Conservation (phyloP, 2,888 invertebrate genomes). For the Parnassius apollo region DNA sequence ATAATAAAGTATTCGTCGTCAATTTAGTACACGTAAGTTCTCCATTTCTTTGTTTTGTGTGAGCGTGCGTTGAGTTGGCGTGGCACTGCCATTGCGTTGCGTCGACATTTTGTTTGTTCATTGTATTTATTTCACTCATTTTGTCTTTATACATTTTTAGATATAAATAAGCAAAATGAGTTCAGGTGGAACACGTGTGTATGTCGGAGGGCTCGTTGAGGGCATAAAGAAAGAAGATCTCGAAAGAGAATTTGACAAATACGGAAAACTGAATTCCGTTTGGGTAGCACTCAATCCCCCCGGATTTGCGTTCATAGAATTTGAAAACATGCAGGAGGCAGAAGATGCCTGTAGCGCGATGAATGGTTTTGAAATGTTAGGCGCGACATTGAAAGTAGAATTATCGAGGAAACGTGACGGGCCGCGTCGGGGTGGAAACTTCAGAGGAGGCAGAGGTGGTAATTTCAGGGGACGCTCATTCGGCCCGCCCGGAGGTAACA, state of each 20-base stretch:
- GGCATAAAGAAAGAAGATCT: slow-evolving; percentile 95
- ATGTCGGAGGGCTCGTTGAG: slow-evolving; percentile 94
- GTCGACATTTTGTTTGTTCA: slow-evolving; percentile 78
- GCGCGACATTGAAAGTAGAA: slow-evolving; percentile 93
- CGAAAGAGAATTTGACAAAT: slow-evolving; percentile 94
- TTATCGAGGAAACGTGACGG: slow-evolving; percentile 91
- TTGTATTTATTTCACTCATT: slow-evolving; percentile 53
- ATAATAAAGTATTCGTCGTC: slow-evolving; percentile 43
- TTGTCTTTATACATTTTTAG: slow-evolving; percentile 32
- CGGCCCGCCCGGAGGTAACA: slow-evolving; percentile 68
- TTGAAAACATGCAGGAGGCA: slow-evolving; percentile 93
- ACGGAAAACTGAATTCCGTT: slow-evolving; percentile 94
- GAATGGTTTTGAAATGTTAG: slow-evolving; percentile 93
- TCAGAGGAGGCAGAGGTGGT: slow-evolving; percentile 78
- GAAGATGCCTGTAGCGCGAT: slow-evolving; percentile 93
- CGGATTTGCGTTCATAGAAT: slow-evolving; percentile 96
- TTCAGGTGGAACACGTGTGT: slow-evolving; percentile 87
- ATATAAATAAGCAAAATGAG: slow-evolving; percentile 54
- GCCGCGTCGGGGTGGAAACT: slow-evolving; percentile 83
- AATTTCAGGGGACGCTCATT: slow-evolving; percentile 75
- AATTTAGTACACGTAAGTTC: slow-evolving; percentile 60
- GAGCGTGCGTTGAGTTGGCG: slow-evolving; percentile 52
- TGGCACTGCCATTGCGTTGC: slow-evolving; percentile 66
- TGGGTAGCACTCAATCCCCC: slow-evolving; percentile 97
- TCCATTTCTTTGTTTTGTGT: slow-evolving; percentile 34